phyloP scores from a whole-genome alignment of 2,888 invertebrate genomes.

The Eupithecia subfuscata region DNA sequence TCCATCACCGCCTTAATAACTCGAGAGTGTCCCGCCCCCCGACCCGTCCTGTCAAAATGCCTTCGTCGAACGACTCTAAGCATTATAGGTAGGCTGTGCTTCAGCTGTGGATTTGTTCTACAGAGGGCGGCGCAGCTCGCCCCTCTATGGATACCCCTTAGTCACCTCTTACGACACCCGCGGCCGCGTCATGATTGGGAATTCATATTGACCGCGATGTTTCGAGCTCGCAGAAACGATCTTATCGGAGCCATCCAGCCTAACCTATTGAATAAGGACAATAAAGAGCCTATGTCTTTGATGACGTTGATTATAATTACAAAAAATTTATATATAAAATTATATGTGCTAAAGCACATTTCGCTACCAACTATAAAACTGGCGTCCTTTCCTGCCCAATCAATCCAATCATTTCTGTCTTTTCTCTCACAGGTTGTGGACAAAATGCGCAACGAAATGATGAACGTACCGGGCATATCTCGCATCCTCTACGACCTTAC shows the following conservation, averaged over 20 bases:
- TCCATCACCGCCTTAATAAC: no score
- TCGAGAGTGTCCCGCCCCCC: no score
- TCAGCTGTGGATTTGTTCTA: no score
- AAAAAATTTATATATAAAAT: no score
- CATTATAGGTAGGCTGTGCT: no score
- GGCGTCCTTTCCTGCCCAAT: neutral
- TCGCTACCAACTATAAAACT: neutral
- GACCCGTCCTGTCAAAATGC: no score
- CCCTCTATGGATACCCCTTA: no score
- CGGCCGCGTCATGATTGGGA: no score
- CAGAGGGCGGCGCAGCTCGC: no score
- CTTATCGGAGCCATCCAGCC: neutral
- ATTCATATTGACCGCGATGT: neutral
- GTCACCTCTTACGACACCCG: no score
- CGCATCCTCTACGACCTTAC: constrained; percentile 98
- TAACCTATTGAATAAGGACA: neutral
- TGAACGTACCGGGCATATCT: constrained; percentile 95
- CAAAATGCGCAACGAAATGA: constrained; percentile 94
- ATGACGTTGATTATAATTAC: neutral
- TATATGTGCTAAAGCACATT: no score
- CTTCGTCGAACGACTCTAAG: no score
- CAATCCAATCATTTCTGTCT: neutral
- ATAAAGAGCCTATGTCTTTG: neutral
- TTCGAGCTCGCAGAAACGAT: neutral
- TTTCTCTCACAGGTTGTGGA: constrained; percentile 89